Evolutionary conservation across 2,113 vertebrate species (phyloP), one percentile per base, ranked within the genome.

Genomic region (Alectura lathami): DNA sequence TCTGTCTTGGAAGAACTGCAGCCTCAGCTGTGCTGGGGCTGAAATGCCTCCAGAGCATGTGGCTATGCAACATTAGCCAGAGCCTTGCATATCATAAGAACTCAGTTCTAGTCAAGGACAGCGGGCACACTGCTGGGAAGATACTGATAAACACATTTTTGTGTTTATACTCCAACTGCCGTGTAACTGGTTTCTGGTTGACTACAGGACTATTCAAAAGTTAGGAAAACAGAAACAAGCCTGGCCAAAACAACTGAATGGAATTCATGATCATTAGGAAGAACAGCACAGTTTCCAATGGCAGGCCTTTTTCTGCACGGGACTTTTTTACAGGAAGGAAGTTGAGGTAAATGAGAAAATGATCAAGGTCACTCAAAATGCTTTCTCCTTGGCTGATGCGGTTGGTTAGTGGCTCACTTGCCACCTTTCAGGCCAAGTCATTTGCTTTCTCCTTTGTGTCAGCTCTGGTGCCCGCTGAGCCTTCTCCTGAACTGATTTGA

Each of bases 261-360:
- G 74, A 54, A 24, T 53, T 73, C 2, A 6, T 17, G 30, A 83
- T 32, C 27, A 42, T 48, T 79, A n/a, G 30, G 43, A 83, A 89
- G 30, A 60, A 68, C 78, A 75, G 6, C 34, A 79, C 10, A 0
- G 0, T 62, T 87, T 83, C 60, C 50, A 91, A 68, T 18, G 81
- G 26, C 24, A 36, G 13, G 29, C 6, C 17, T 67, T 81, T 88
- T 84, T 45, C 56, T 68, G 16, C 38, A 50, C 78, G 60, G 82
- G 32, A 17, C 40, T 89, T 2, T 1, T 75, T 85, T 85, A 42
- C 57, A 62, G 48, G 87, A 93, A 60, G 48, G 75, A 91, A 91
- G 75, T n/a, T 89, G 92, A 91, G 24, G 83, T 75, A 94, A 81
- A 70, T 80, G 81, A 95, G 89, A 92, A 70, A 89, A 86, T 91